Evolutionary conservation across 92 coral and sea anemone genomes (phyloP), one percentile per base, ranked within the genome.

Genomic region (Palythoa heliodiscus): DNA sequence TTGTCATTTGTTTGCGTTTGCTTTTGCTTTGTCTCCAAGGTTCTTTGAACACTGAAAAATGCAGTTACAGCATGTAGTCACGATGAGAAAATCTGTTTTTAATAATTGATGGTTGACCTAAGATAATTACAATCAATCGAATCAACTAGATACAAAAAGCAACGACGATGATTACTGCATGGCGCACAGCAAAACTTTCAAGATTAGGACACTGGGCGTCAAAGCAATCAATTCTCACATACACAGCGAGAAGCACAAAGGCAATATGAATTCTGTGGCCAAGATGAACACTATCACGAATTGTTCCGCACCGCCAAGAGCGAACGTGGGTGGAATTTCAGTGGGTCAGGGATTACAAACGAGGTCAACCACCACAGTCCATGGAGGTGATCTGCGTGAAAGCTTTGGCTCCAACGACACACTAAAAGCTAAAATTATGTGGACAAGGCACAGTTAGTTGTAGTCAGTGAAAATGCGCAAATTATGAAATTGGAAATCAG

Each of bases 131-230:
- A 70, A 70, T 70, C 73, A 70, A 70, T 70, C 50, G 73, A 47
- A 35, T 70, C 73, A n/a, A 70, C 47, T 47, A 70, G 73, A 70
- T 70, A 50, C 73, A 70, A 70, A 70, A 70, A 70, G 47, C 73
- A 70, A 70, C 19, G 73, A 70, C 73, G 29, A 70, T 70, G 43
- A 47, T 70, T 70, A 64, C 70, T 64, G 73, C 73, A 15, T 70
- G 70, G 70, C 70, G 29, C 20, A 38, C 29, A 66, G 70, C 70
- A 66, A 66, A 20, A 66, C 22, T 4, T 66, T 66, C 50, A 43
- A 43, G 50, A 43, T 43, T 43, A 7, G 50, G 50, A 43, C 50
- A 43, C 0, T 43, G 50, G 50, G 50, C 39, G 11, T 67, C 39
- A 67, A 20, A 67, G 71, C 71, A 67, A 67, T 67, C 38, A 35